Evolutionary conservation across 2,797 vertebrate species (phyloP).

Genomic region (Parauchenoglanis ngamensis): DNA sequence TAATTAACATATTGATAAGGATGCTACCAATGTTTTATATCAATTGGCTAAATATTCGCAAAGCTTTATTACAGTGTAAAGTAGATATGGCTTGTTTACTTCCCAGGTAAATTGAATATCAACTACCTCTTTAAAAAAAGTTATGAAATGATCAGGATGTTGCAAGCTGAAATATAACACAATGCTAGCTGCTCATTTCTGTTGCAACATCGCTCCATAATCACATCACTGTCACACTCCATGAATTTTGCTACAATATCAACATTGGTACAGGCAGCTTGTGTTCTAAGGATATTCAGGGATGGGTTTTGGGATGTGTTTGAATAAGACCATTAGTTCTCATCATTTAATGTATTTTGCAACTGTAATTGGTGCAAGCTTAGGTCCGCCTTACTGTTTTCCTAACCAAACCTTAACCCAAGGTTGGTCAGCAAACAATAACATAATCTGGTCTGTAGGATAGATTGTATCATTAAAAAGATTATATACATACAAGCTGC

Average conservation of each 20-base stretch:
- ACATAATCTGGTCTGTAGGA: slow-evolving; percentile 12
- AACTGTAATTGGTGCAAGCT: slow-evolving; percentile 13
- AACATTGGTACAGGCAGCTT: slow-evolving; percentile 15
- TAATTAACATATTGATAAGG: slow-evolving; percentile 10
- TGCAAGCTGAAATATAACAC: slow-evolving; percentile 3
- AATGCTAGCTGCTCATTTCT: neutral
- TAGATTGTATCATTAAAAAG: slow-evolving; percentile 11
- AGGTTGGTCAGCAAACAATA: slow-evolving; percentile 7
- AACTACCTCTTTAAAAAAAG: slow-evolving; percentile 15
- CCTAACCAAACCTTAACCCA: neutral
- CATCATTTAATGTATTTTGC: neutral
- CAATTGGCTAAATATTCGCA: slow-evolving; percentile 16
- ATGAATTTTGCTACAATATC: slow-evolving; percentile 11
- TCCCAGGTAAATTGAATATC: slow-evolving; percentile 51
- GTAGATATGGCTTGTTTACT: slow-evolving; percentile 57
- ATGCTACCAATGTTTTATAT: slow-evolving; percentile 39
- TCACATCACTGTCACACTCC: neutral
- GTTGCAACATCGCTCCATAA: neutral
- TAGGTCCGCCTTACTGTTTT: neutral
- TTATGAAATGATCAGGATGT: neutral
- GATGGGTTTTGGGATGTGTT: neutral
- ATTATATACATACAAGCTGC: slow-evolving; percentile 3
- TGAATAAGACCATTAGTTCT: slow-evolving; percentile 20
- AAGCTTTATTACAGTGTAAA: slow-evolving; percentile 43
- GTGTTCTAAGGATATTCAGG: slow-evolving; percentile 9